Conservation (phyloP, 2,113 vertebrate species). For the Menura novaehollandiae region DNA sequence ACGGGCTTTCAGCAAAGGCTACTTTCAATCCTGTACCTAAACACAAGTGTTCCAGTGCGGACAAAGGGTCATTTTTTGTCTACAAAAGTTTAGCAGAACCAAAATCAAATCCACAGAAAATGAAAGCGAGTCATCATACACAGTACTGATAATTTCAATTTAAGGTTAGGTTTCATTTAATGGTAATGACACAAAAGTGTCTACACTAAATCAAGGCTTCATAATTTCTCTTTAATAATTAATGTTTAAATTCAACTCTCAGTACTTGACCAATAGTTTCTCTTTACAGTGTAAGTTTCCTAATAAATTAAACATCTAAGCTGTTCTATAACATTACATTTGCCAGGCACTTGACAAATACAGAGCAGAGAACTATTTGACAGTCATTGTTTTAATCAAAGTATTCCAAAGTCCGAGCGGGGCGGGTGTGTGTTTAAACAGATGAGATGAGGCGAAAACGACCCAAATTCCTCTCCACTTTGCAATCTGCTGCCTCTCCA, state of each 20-base stretch:
- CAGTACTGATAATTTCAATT: neutral
- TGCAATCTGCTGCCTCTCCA: neutral
- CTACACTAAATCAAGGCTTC: neutral
- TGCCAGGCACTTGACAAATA: neutral
- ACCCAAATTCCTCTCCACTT: neutral
- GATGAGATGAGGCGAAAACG: accelerated
- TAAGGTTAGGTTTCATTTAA: neutral
- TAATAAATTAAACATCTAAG: constrained; percentile 15
- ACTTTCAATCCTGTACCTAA: neutral
- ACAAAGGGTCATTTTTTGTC: neutral
- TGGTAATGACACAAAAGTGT: neutral
- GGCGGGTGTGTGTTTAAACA: neutral
- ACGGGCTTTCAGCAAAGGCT: neutral
- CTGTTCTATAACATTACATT: neutral
- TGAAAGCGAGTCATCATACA: neutral
- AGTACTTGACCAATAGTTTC: neutral
- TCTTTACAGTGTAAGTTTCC: neutral
- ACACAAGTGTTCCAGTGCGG: neutral
- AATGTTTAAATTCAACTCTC: neutral
- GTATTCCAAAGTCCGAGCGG: neutral
- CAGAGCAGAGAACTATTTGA: neutral
- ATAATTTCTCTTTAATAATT: neutral
- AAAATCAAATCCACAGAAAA: neutral
- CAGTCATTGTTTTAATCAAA: neutral
- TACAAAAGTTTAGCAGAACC: neutral